phyloP scores from a whole-genome alignment of 2,797 vertebrate species.

The Gorsachius magnificus region DNA sequence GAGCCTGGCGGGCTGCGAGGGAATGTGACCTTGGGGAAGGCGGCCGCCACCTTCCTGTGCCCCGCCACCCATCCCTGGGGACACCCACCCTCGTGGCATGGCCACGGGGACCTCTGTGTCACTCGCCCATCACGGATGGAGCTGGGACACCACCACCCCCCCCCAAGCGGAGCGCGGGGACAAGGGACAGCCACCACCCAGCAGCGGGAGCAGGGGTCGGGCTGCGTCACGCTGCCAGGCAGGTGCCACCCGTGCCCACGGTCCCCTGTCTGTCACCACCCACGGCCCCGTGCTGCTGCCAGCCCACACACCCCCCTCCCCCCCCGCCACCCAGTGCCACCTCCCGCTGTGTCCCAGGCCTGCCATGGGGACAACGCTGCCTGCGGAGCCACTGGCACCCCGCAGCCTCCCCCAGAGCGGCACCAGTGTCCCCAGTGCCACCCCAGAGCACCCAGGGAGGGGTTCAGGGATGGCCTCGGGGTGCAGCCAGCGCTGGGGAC shows the following conservation, averaged over 20 bases:
- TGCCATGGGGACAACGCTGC: not conserved
- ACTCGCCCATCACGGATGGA: rapidly evolving
- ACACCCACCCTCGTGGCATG: not conserved
- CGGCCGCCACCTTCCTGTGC: not conserved
- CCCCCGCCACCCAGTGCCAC: too few species aligned
- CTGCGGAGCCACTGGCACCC: not conserved
- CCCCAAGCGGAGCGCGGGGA: not conserved
- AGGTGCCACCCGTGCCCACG: not conserved
- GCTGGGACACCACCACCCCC: not conserved
- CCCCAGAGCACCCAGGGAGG: not conserved
- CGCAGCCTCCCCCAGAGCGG: not conserved
- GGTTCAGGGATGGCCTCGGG: not conserved
- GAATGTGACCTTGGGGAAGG: not conserved
- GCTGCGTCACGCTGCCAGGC: not conserved
- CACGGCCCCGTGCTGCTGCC: not conserved
- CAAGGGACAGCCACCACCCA: not conserved
- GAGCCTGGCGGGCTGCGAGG: not conserved
- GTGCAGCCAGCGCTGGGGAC: not conserved
- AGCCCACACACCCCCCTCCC: not conserved
- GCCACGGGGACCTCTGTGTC: not conserved
- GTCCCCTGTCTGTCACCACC: not conserved
- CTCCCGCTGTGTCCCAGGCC: not conserved
- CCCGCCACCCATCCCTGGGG: not conserved
- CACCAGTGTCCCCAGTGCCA: not conserved
- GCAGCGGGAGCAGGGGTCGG: not conserved